These are phyloP conservation scores for Verasper variegatus DNA, from an alignment of 2,113 vertebrate species.

Conservation along the genomic window DNA sequence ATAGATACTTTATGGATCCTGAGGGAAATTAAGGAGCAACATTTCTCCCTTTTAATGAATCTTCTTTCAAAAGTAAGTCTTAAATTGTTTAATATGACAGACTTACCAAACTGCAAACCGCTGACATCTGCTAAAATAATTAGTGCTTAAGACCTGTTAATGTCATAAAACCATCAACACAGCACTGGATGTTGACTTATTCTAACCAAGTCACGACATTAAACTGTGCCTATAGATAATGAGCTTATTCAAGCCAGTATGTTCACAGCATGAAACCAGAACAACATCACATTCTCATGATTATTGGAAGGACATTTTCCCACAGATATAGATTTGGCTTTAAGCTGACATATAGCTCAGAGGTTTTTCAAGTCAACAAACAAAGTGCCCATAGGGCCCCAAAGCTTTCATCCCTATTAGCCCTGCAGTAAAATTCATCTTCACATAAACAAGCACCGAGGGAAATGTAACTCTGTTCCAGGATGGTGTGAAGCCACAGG, in stretches of 20 bases:
- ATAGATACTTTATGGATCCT: too few species aligned
- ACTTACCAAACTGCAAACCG: background rate
- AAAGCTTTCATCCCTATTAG: conserved; percentile 7
- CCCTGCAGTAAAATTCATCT: conserved; percentile 35
- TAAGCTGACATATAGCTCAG: background rate
- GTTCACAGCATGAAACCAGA: background rate
- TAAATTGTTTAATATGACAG: background rate
- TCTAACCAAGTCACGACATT: background rate
- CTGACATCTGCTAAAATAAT: conserved; percentile 14
- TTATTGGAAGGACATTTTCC: conserved; percentile 1
- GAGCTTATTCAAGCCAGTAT: too few species aligned
- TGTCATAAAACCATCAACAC: too few species aligned
- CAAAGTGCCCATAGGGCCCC: conserved; percentile 19
- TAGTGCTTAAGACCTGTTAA: too few species aligned
- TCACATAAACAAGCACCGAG: conserved; percentile 50
- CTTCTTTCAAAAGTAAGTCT: too few species aligned
- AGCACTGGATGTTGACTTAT: conserved; percentile 8
- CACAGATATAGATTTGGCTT: background rate
- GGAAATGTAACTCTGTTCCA: conserved; percentile 21
- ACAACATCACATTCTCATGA: background rate
- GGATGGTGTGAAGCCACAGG: conserved; percentile 48
- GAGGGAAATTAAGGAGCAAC: too few species aligned
- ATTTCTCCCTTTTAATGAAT: conserved; percentile 5
- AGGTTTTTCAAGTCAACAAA: conserved; percentile 5
- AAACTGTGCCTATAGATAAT: background rate